Conservation (phyloP, 2,888 invertebrate species). For the Cyrtodaria siliqua region DNA sequence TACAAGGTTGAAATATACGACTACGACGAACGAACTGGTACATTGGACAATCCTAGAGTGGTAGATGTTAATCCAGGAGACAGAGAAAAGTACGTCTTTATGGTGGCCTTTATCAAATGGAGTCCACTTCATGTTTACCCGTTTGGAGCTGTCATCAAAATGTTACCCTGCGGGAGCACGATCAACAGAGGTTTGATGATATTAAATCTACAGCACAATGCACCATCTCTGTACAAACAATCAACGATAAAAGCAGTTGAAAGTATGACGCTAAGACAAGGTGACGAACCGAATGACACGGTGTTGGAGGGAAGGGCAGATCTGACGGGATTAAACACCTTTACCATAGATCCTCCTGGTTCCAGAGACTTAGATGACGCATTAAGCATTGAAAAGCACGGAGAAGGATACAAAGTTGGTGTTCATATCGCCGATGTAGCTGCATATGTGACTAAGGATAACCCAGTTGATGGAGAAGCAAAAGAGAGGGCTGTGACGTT, state of each 20-base stretch:
- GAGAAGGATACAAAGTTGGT: constrained; percentile 53
- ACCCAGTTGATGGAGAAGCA: constrained; percentile 69
- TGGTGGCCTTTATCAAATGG: constrained; percentile 69
- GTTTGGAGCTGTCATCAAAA: constrained; percentile 65
- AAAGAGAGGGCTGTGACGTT: constrained; percentile 61
- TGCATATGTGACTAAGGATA: constrained; percentile 52
- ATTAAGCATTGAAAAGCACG: constrained; percentile 53
- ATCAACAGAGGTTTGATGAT: constrained; percentile 45
- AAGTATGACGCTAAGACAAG: constrained; percentile 13
- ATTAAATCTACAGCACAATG: constrained; percentile 55
- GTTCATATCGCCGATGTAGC: constrained; percentile 76
- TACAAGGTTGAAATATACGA: constrained; percentile 61
- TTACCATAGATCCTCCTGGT: constrained; percentile 72
- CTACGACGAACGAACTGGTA: constrained; percentile 43
- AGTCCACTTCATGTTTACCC: constrained; percentile 63
- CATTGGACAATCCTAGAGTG: constrained; percentile 12
- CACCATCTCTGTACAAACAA: constrained; percentile 52
- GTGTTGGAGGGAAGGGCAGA: constrained; percentile 32
- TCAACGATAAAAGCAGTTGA: constrained; percentile 37
- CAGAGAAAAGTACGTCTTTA: constrained; percentile 64
- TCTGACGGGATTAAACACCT: constrained; percentile 49
- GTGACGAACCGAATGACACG: constrained; percentile 17
- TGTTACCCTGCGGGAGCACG: constrained; percentile 48
- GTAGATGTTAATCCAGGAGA: constrained; percentile 56
- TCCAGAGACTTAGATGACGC: constrained; percentile 72